Evolutionary conservation across 2,797 vertebrate species (phyloP).

Genomic region (Taenioides sp.): DNA sequence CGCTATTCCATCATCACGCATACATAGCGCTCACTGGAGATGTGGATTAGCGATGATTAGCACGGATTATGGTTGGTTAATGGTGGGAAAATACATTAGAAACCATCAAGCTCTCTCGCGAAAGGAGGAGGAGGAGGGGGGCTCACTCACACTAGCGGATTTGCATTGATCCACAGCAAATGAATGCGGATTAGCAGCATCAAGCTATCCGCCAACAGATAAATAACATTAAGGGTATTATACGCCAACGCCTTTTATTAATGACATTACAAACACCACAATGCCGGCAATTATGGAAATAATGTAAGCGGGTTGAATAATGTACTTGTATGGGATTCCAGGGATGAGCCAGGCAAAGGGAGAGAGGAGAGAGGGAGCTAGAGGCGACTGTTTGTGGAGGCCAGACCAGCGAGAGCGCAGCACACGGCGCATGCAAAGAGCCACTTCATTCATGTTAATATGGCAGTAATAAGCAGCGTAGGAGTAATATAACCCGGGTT

Average conservation of each 20-base stretch:
- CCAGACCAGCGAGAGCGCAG: not conserved
- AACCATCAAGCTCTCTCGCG: slow-evolving; percentile 72
- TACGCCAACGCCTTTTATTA: slow-evolving; percentile 79
- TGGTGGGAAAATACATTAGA: slow-evolving; percentile 86
- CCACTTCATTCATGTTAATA: slow-evolving; percentile 8
- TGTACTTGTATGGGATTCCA: slow-evolving; percentile 65
- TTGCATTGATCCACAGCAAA: slow-evolving; percentile 87
- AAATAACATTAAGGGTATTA: slow-evolving; percentile 86
- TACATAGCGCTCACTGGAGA: slow-evolving; percentile 79
- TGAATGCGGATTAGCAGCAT: slow-evolving; percentile 86
- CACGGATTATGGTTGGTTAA: slow-evolving; percentile 86
- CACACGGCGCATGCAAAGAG: slow-evolving; percentile 10
- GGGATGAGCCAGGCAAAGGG: slow-evolving; percentile 44
- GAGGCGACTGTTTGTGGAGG: slow-evolving; percentile 25
- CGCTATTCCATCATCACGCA: slow-evolving; percentile 72
- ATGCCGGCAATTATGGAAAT: slow-evolving; percentile 80
- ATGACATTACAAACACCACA: slow-evolving; percentile 81
- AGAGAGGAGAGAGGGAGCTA: slow-evolving; percentile 37
- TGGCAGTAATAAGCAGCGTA: slow-evolving; percentile 22
- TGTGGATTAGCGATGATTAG: slow-evolving; percentile 87
- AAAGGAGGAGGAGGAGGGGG: slow-evolving; percentile 56
- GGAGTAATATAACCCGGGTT: not conserved
- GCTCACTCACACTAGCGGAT: slow-evolving; percentile 79
- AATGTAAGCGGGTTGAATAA: slow-evolving; percentile 70
- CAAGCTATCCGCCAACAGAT: slow-evolving; percentile 84